Percentiles rank a stretch among this genome's conserved stretches.
These are phyloP conservation scores for Nephotettix cincticeps DNA, from an alignment of 1,140 invertebrate species.

Conservation along the genomic window DNA sequence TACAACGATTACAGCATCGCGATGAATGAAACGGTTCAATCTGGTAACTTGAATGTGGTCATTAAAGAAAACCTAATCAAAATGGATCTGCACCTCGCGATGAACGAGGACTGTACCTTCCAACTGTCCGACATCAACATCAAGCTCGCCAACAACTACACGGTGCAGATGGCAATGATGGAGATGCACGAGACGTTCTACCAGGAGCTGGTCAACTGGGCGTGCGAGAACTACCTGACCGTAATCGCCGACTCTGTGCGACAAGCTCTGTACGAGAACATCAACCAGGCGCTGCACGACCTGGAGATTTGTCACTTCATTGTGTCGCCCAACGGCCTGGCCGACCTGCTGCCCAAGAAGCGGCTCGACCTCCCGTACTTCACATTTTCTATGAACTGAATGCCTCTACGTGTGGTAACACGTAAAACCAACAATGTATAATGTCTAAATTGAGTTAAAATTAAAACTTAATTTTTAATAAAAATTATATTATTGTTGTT, in stretches of 20 bases:
- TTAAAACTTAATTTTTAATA: too few relatives aligned
- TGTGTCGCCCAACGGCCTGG: constrained; percentile 10
- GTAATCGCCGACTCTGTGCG: constrained; percentile 9
- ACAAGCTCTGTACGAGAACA: not conserved
- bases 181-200: not conserved
- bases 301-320: constrained; percentile 18
- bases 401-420: too few relatives aligned
- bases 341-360: constrained; percentile 16
- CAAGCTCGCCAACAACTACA: constrained; percentile 16
- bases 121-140: constrained; percentile 8
- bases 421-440: too few relatives aligned
- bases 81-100: constrained; percentile 11
- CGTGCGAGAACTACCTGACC: constrained; percentile 4
- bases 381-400: not conserved
- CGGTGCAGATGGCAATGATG: constrained; percentile 12
- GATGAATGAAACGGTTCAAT: not conserved
- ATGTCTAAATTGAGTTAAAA: too few relatives aligned
- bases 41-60: constrained; percentile 2
- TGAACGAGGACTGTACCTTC: constrained; percentile 10
- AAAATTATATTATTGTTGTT: too few relatives aligned
- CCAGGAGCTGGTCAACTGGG: constrained; percentile 7
- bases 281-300: constrained; percentile 14
- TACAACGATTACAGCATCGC: constrained; percentile 2
- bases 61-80: constrained; percentile 20
- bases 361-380: not conserved